Conservation (phyloP, 92 coral and sea anemone genomes). For the Virgularia gustaviana region DNA sequence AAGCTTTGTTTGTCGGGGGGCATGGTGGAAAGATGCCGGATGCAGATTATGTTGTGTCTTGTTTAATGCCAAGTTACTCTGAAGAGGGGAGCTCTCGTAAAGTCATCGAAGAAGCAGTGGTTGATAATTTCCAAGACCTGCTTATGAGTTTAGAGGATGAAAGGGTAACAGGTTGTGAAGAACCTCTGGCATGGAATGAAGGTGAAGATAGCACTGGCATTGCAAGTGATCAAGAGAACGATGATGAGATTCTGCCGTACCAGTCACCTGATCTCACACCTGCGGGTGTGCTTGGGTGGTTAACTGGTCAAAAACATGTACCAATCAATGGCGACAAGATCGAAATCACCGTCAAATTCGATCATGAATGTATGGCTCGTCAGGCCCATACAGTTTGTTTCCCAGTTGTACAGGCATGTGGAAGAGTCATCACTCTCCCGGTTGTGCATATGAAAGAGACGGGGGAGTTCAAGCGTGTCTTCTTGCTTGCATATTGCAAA, state of each 20-base stretch:
- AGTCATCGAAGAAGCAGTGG: slow-evolving; percentile 48
- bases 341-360: slow-evolving; percentile 10
- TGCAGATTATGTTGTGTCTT: slow-evolving; percentile 56
- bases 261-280: slow-evolving; percentile 51
- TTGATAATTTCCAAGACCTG: slow-evolving; percentile 59
- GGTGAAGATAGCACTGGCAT: slow-evolving; percentile 18
- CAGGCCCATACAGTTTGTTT: slow-evolving; percentile 30
- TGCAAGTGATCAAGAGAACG: slow-evolving; percentile 23
- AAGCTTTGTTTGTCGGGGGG: slow-evolving; percentile 45
- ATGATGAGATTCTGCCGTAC: slow-evolving; percentile 20
- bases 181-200: slow-evolving; percentile 46
- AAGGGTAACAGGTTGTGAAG: slow-evolving; percentile 40
- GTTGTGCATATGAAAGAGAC: slow-evolving; percentile 35
- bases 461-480: slow-evolving; percentile 21
- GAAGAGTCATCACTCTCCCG: slow-evolving; percentile 31
- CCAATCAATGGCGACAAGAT: slow-evolving; percentile 30
- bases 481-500: slow-evolving; percentile 17
- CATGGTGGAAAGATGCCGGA: slow-evolving; percentile 34
- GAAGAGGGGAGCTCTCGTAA: slow-evolving; percentile 50
- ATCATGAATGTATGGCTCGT: slow-evolving; percentile 37
- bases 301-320: slow-evolving; percentile 56
- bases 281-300: slow-evolving; percentile 57
- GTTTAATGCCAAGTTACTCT: slow-evolving; percentile 49
- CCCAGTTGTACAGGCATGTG: slow-evolving; percentile 40
- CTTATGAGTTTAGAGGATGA: slow-evolving; percentile 42